phyloP scores from a whole-genome alignment of 2,113 vertebrate genomes.

The Sturnus vulgaris region DNA sequence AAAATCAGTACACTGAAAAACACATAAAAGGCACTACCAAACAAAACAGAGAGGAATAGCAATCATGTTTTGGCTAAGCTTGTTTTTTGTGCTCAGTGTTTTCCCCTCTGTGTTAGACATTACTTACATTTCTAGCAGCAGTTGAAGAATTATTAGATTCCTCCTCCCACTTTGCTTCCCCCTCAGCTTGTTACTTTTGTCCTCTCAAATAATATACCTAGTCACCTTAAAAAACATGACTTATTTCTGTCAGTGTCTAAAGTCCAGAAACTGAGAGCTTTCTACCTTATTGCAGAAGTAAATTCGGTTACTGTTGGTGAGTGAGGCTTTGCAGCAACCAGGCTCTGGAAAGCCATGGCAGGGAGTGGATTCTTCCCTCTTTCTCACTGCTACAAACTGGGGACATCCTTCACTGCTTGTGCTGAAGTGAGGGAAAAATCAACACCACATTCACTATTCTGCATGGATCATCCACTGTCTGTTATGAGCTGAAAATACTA shows the following conservation, averaged over 20 bases:
- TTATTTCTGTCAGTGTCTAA: neutral
- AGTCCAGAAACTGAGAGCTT: neutral
- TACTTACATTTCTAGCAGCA: neutral
- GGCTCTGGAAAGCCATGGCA: neutral
- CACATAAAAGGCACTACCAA: neutral
- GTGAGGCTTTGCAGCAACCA: neutral
- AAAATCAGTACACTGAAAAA: neutral
- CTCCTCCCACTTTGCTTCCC: neutral
- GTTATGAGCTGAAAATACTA: conserved; percentile 34
- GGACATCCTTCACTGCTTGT: neutral
- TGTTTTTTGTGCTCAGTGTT: neutral
- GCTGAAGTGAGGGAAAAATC: neutral
- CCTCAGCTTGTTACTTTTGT: neutral
- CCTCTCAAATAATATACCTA: neutral
- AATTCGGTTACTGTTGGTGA: neutral
- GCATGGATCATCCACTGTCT: neutral
- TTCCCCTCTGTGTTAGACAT: neutral
- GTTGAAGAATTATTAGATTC: neutral
- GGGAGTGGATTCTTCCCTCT: neutral
- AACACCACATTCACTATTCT: neutral
- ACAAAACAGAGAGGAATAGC: neutral
- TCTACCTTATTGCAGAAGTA: neutral
- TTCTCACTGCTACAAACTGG: neutral
- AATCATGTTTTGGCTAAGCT: neutral
- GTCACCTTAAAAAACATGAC: neutral